These are phyloP conservation scores for Choreutis nemorana DNA, from an alignment of 2,888 invertebrate genomes.

Conservation along the genomic window DNA sequence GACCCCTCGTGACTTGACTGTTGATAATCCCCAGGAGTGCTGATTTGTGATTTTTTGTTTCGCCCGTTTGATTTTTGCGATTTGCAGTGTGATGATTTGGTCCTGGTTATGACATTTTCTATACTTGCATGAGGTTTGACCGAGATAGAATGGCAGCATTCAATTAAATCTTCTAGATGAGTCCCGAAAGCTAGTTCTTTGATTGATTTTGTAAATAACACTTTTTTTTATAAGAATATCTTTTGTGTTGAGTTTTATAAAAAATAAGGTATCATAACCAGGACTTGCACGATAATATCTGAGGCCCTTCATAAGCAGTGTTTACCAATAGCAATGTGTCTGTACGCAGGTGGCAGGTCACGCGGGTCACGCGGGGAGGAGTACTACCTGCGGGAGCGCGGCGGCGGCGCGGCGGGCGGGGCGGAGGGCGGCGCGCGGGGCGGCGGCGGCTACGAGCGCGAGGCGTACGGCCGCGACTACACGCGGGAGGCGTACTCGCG, in stretches of 20 bases:
- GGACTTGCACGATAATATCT: no score
- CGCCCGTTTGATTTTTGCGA: constrained; percentile 19
- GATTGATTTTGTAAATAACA: no score
- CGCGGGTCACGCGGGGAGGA: constrained; percentile 68
- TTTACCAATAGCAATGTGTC: no score
- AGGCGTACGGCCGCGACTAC: constrained; percentile 39
- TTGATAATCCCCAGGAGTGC: background rate
- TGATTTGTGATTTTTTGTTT: background rate
- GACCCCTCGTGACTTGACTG: constrained; percentile 16
- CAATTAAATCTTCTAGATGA: no score
- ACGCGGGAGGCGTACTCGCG: constrained; percentile 41
- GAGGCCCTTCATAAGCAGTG: no score
- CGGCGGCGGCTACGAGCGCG: constrained; percentile 41
- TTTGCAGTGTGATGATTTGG: constrained; percentile 14
- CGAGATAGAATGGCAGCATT: no score
- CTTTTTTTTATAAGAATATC: no score
- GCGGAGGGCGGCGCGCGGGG: constrained; percentile 40
- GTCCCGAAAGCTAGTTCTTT: no score
- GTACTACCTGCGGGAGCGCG: constrained; percentile 42
- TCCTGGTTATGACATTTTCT: no score
- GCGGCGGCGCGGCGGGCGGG: constrained; percentile 26
- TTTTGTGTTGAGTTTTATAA: no score
- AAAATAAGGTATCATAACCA: no score
- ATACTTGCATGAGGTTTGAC: no score
- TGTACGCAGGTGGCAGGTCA: constrained; percentile 34